Conservation (phyloP, 2,888 invertebrate species). For the Caenorhabditis sp. region DNA sequence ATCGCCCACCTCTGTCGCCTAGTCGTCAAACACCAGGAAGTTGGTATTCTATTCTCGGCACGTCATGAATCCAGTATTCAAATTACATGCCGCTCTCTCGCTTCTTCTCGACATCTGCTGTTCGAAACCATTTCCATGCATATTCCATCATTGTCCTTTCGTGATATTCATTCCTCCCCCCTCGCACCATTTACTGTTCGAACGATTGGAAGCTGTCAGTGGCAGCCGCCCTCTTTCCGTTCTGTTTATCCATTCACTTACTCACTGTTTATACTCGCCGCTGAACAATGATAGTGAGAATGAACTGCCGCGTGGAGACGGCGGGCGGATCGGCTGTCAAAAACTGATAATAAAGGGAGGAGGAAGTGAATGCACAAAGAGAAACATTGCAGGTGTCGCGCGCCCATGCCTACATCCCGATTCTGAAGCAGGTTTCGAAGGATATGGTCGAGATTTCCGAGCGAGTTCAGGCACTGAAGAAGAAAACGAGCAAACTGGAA, state of each 20-base stretch:
- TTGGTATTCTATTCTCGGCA: slow-evolving; percentile 12
- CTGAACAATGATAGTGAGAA: slow-evolving; percentile 22
- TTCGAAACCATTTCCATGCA: slow-evolving; percentile 23
- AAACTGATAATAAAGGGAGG: slow-evolving; percentile 27
- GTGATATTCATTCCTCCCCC: background rate
- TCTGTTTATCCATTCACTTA: slow-evolving; percentile 48
- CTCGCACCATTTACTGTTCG: background rate
- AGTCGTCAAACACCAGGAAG: slow-evolving; percentile 14
- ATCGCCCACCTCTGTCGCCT: background rate
- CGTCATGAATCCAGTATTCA: slow-evolving; percentile 27
- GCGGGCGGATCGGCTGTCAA: slow-evolving; percentile 16
- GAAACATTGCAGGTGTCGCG: slow-evolving; percentile 35
- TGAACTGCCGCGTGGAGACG: background rate
- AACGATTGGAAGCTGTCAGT: slow-evolving; percentile 34
- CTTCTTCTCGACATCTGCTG: slow-evolving; percentile 28
- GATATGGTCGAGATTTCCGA: slow-evolving; percentile 57
- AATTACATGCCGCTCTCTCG: slow-evolving; percentile 24
- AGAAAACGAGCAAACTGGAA: slow-evolving; percentile 5
- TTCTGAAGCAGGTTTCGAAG: slow-evolving; percentile 51
- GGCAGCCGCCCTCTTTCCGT: background rate
- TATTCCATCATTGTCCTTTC: slow-evolving; percentile 1
- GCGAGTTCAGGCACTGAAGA: slow-evolving; percentile 41
- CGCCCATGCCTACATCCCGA: slow-evolving; percentile 44
- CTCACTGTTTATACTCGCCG: slow-evolving; percentile 39
- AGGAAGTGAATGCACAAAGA: too few relatives aligned